Percentiles rank a stretch among this genome's conserved stretches.
Conservation (phyloP, 2,797 vertebrate genomes). For the Gorsachius magnificus region DNA sequence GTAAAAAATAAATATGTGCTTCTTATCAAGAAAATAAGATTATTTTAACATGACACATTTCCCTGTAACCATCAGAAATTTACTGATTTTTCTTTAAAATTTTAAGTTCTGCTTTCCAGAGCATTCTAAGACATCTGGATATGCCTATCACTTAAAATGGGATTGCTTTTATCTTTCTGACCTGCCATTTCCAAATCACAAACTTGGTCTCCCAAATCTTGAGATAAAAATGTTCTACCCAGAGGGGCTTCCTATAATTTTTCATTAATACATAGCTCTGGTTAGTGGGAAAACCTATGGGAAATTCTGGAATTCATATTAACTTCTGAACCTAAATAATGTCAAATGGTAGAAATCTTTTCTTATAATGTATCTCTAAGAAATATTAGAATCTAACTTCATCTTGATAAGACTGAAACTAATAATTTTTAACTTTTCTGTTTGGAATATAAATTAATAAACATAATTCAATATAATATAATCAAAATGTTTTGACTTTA, state of each 20-base stretch:
- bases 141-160: background rate
- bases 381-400: background rate
- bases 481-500: background rate
- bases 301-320: background rate
- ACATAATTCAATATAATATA: background rate
- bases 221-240: background rate
- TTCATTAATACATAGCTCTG: background rate
- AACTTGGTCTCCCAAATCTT: background rate
- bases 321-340: background rate
- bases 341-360: background rate
- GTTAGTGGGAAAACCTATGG: background rate
- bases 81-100: background rate
- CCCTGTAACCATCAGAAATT: background rate
- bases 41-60: background rate
- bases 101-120: background rate
- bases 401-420: background rate
- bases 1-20: background rate
- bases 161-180: background rate
- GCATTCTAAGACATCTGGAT: background rate
- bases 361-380: background rate
- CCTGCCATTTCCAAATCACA: background rate
- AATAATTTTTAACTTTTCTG: background rate
- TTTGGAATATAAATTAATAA: background rate
- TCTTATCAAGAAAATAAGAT: background rate
- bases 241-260: background rate